phyloP scores from a whole-genome alignment of 2,113 vertebrate genomes.

The Notarius lentiginosus region DNA sequence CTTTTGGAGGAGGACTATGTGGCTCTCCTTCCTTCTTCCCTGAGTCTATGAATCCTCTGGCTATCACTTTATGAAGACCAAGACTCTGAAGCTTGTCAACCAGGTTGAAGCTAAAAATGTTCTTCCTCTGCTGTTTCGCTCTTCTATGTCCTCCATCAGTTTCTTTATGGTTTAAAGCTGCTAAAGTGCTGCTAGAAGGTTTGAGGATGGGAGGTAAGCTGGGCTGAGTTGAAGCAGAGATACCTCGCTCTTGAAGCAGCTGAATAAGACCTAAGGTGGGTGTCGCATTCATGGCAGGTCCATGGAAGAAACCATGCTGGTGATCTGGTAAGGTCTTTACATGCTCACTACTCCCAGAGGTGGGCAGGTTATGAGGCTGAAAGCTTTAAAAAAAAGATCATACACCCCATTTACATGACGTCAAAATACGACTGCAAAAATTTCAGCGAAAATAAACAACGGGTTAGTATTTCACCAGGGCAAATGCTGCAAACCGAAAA shows the following conservation, averaged over 20 bases:
- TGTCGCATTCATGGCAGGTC: constrained; percentile 28
- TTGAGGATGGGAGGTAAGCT: background rate
- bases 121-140: constrained; percentile 41
- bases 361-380: constrained; percentile 74
- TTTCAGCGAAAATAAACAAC: no score
- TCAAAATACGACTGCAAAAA: background rate
- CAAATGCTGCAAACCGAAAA: background rate
- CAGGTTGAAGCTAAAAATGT: constrained; percentile 78
- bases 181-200: background rate
- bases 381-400: constrained; percentile 65
- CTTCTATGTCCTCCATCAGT: background rate
- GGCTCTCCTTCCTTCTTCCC: background rate
- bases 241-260: constrained; percentile 70
- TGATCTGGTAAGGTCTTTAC: constrained; percentile 55
- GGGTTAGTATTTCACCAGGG: constrained; percentile 6
- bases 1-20: background rate
- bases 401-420: background rate
- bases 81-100: constrained; percentile 77
- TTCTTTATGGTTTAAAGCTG: constrained; percentile 10
- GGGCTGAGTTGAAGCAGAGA: constrained; percentile 62
- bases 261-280: constrained; percentile 64
- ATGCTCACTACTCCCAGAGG: constrained; percentile 77
- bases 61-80: constrained; percentile 78
- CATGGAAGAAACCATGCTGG: constrained; percentile 38
- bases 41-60: constrained; percentile 61